Percentiles rank a stretch among this genome's conserved stretches.
Conservation (phyloP, 2,797 vertebrate species). For the Enteromius afrohamiltoni region DNA sequence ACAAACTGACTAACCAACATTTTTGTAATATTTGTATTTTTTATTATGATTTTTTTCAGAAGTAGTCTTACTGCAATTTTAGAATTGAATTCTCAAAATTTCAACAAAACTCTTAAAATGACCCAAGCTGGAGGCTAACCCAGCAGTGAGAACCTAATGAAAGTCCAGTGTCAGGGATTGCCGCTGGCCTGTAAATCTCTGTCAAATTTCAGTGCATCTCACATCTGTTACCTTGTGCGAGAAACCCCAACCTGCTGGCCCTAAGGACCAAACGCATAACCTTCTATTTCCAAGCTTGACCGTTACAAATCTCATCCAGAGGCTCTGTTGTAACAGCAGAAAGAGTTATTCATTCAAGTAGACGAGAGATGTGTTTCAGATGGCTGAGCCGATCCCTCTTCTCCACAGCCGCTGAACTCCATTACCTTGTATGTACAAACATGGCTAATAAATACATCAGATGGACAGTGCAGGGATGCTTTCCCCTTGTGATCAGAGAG, state of each 20-base stretch:
- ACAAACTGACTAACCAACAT: not conserved
- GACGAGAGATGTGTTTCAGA: slow-evolving; percentile 38
- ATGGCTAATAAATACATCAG: slow-evolving; percentile 44
- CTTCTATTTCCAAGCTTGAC: slow-evolving; percentile 24
- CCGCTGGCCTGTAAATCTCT: slow-evolving; percentile 2
- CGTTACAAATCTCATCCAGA: slow-evolving; percentile 56
- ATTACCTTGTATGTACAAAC: slow-evolving; percentile 27
- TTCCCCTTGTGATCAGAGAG: slow-evolving; percentile 34
- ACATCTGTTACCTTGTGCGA: slow-evolving; percentile 49
- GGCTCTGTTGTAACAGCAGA: slow-evolving; percentile 48
- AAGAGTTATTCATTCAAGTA: slow-evolving; percentile 42
- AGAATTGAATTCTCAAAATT: slow-evolving; percentile 37
- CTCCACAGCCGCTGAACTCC: slow-evolving; percentile 21
- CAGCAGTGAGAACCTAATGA: slow-evolving; percentile 18
- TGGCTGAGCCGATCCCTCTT: slow-evolving; percentile 13
- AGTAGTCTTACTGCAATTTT: not conserved
- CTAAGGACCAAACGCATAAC: slow-evolving; percentile 37
- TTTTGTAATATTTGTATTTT: not conserved
- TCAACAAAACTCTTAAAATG: slow-evolving; percentile 7
- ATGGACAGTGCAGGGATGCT: not conserved
- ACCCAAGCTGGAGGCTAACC: slow-evolving; percentile 1
- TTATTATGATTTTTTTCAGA: not conserved
- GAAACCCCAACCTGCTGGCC: slow-evolving; percentile 49
- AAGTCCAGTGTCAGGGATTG: not conserved
- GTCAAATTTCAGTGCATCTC: slow-evolving; percentile 8